Evolutionary conservation across 2,113 vertebrate species (phyloP).

Genomic region (Scomber japonicus): DNA sequence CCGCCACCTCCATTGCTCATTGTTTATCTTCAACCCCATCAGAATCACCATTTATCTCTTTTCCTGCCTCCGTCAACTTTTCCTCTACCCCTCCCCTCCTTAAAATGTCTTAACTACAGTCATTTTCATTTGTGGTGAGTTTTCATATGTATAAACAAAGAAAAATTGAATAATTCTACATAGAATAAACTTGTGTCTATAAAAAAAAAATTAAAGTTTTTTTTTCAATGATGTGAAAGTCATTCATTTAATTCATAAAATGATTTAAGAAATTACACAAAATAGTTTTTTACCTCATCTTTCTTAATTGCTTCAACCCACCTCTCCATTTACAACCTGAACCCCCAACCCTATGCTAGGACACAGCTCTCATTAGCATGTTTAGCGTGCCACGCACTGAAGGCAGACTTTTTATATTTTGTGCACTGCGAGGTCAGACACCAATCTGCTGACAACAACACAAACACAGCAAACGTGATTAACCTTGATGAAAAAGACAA

Average conservation of each 20-base stretch:
- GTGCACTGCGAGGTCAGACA: slow-evolving; percentile 75
- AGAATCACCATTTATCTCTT: slow-evolving; percentile 26
- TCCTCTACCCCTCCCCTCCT: background rate
- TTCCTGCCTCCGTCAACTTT: background rate
- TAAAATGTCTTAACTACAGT: slow-evolving; percentile 32
- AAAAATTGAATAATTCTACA: too few species aligned
- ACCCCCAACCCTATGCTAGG: background rate
- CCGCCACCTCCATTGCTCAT: slow-evolving; percentile 24
- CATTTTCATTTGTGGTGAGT: slow-evolving; percentile 6
- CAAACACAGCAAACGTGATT: slow-evolving; percentile 74
- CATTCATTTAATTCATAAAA: too few species aligned
- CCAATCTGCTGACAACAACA: slow-evolving; percentile 82
- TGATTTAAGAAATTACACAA: too few species aligned
- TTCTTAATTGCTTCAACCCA: background rate
- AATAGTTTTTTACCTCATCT: background rate
- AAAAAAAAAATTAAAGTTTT: too few species aligned
- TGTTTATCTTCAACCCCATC: slow-evolving; percentile 40
- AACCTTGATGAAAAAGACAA: slow-evolving; percentile 71
- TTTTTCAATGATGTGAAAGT: too few species aligned
- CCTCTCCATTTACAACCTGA: background rate
- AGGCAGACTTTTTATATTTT: slow-evolving; percentile 46
- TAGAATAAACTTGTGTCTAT: too few species aligned
- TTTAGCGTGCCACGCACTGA: slow-evolving; percentile 25
- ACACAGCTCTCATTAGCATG: slow-evolving; percentile 67
- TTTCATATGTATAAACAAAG: background rate